Conservation (phyloP, 2,797 vertebrate species). For the Hafferia zeledoni region DNA sequence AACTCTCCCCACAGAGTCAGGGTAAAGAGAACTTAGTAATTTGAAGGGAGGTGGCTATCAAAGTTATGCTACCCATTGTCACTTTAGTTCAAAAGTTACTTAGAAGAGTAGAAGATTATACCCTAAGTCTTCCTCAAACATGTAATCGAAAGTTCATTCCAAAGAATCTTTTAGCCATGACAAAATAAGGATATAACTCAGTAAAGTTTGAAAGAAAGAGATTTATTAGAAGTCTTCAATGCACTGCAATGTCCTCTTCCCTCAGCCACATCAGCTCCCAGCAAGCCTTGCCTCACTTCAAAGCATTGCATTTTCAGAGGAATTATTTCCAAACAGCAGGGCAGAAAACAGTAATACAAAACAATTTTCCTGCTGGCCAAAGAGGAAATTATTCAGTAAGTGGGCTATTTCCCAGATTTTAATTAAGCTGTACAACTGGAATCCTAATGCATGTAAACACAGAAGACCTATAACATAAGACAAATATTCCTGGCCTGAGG, state of each 20-base stretch:
- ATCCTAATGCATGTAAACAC: neutral
- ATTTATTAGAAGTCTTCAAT: neutral
- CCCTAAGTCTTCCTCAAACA: neutral
- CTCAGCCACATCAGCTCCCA: neutral
- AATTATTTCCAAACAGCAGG: constrained; percentile 11
- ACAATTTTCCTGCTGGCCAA: neutral
- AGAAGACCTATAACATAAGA: neutral
- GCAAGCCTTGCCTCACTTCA: constrained; percentile 7
- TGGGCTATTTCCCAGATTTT: neutral
- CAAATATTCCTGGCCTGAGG: neutral
- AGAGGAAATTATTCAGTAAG: neutral
- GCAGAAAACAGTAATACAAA: constrained; percentile 3
- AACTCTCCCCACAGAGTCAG: neutral
- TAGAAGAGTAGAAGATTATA: neutral
- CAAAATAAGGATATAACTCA: neutral
- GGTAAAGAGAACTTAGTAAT: neutral
- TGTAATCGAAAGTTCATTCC: neutral
- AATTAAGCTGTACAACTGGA: neutral
- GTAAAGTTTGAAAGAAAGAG: neutral
- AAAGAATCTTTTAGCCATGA: neutral
- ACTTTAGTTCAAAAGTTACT: neutral
- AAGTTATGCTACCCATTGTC: neutral
- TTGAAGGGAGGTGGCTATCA: neutral
- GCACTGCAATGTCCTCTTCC: neutral
- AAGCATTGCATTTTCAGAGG: constrained; percentile 10